Evolutionary conservation across 1,140 invertebrate species (phyloP).

Genomic region (Phenacoccus solenopsis): DNA sequence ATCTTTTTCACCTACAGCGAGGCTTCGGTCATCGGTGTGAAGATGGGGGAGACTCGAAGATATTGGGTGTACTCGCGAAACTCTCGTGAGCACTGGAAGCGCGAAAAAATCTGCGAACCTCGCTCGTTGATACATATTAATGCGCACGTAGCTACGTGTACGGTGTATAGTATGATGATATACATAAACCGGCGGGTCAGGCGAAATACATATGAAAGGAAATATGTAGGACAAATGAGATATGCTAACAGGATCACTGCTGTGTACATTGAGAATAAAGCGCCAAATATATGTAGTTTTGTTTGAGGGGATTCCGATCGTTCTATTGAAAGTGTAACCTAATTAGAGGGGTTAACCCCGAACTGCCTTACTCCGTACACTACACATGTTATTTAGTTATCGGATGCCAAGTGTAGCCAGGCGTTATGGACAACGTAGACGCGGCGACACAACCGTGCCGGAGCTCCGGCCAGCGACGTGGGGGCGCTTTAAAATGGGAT

Average conservation of each 20-base stretch:
- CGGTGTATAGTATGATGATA: no score
- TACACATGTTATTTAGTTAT: constrained; percentile 17
- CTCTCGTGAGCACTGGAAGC: no score
- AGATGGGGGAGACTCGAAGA: no score
- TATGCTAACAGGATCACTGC: constrained; percentile 11
- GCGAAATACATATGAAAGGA: neutral
- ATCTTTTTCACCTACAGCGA: no score
- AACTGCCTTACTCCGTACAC: neutral
- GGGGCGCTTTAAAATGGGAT: constrained; percentile 14
- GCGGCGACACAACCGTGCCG: neutral
- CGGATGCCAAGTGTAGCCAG: constrained; percentile 12
- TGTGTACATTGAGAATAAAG: constrained; percentile 11
- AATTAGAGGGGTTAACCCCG: constrained; percentile 11
- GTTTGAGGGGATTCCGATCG: constrained; percentile 4
- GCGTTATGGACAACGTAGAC: constrained; percentile 9
- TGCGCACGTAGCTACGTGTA: neutral
- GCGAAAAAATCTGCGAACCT: no score
- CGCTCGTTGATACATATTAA: neutral
- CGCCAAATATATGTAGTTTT: constrained; percentile 8
- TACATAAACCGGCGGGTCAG: neutral
- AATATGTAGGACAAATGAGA: constrained; percentile 2
- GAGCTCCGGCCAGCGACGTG: neutral
- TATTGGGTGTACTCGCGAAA: no score
- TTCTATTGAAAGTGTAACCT: constrained; percentile 15
- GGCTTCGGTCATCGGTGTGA: no score